Conservation (phyloP, 2,113 vertebrate species). For the Isurus oxyrinchus region DNA sequence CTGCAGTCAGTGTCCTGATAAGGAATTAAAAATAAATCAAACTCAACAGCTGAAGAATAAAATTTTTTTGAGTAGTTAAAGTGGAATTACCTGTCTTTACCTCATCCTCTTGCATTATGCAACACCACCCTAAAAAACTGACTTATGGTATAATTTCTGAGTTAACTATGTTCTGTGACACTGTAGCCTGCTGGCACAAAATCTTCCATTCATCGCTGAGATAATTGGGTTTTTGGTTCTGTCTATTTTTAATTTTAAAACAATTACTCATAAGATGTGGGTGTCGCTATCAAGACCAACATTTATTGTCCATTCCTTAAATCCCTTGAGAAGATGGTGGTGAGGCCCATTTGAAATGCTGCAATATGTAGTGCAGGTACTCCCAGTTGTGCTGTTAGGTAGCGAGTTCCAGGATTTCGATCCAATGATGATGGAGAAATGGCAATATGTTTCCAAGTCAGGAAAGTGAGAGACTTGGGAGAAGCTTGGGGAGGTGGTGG, state of each 20-base stretch:
- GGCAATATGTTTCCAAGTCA: neutral
- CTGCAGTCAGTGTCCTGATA: slow-evolving; percentile 61
- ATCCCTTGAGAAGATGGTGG: too few species aligned
- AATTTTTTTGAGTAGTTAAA: neutral
- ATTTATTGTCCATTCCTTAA: neutral
- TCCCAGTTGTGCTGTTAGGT: too few species aligned
- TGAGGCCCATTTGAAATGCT: too few species aligned
- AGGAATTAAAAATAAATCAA: slow-evolving; percentile 37
- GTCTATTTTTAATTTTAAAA: neutral
- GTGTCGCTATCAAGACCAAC: neutral
- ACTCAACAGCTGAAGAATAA: slow-evolving; percentile 35
- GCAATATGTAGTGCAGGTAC: too few species aligned
- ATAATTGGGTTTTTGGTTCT: neutral
- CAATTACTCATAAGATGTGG: neutral
- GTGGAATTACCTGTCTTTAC: slow-evolving; percentile 38
- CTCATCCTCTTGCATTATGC: neutral
- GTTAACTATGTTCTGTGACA: neutral
- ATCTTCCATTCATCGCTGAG: neutral
- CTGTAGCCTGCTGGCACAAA: neutral
- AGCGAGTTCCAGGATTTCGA: too few species aligned
- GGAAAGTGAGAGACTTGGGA: neutral
- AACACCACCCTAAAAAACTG: neutral
- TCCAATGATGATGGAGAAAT: too few species aligned
- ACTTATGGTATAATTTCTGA: slow-evolving; percentile 20
- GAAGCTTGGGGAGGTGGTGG: neutral